Base-by-base conservation (phyloP, 30 jellyfish, hydroid and myxozoan species). In the Hydractinia echinata region DNA sequence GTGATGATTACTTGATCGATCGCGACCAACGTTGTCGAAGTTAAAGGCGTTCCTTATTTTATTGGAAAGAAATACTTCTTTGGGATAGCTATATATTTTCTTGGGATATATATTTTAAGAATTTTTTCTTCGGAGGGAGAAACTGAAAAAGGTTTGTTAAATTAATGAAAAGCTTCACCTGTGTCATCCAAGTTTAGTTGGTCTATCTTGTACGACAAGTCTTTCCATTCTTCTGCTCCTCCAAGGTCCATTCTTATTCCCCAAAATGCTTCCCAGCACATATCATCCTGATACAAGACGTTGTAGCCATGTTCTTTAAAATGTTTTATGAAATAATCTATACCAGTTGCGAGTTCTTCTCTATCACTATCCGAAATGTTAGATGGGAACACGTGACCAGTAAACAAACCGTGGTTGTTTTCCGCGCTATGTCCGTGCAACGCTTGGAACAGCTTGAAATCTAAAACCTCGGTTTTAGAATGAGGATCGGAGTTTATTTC, bases 401-500 rank as follows among this genome's bases (percentile, higher is more conserved):
- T 87, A 66, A 82, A 93, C 14, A 93, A 81, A 15, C 90, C 95
- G 20, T 78, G 95, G 83, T 61, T 60, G 76, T 93, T 93, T 83
- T 84, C 99, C 5, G 95, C 94, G 67, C 92, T 87, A 82, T 93
- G 99, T 13, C 99, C 99, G 51, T 93, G 95, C 52, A 93, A 86
- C 10, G 99, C 78, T 78, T 93, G 99, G 54, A 86, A 93, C 14
- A 77, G 52, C 83, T 87, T 89, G 71, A 84, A 93, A 73, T 93
- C 99, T 4, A 93, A 39, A 5, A 93, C 83, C 71, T 93, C 99
- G 6, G 94, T 84, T 18, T 67, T 39, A 6, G 85, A 61, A 5
- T 76, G 20, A 30, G 44, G 44, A 9, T 10, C 7, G 44, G 52
- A 21, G 81, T 93, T 93, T 66, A 93, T 73, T 4, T 71, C 85